Evolutionary conservation across 2,888 invertebrate genomes (phyloP).

Genomic region (Lordiphosa fenestrarum): DNA sequence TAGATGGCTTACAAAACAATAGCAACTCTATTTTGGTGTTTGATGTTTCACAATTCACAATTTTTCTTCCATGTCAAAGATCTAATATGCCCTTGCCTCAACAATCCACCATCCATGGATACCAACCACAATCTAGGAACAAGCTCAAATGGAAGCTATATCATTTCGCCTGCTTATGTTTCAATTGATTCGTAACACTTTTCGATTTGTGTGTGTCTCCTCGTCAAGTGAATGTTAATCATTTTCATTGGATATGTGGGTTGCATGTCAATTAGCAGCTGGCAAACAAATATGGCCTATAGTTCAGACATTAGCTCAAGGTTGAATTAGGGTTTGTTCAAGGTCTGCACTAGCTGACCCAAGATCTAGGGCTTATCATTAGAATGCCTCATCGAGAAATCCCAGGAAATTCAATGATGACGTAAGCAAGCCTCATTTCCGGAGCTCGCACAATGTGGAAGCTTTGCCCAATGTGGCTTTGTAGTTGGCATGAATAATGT

Average conservation of each 20-base stretch:
- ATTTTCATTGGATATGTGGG: constrained; percentile 5
- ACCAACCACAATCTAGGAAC: not conserved
- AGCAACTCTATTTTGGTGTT: too few species aligned
- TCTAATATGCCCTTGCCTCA: too few species aligned
- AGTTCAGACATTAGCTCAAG: not conserved
- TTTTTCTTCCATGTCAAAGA: too few species aligned
- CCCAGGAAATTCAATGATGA: constrained; percentile 19
- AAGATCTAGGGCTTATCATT: constrained; percentile 4
- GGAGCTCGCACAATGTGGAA: constrained; percentile 4
- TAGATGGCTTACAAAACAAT: too few species aligned
- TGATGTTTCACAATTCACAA: too few species aligned
- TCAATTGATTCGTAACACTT: constrained; percentile 22
- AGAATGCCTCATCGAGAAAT: constrained; percentile 15
- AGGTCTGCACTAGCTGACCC: constrained; percentile 1
- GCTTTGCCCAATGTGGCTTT: constrained; percentile 15
- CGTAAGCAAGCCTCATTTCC: constrained; percentile 26
- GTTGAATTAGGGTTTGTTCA: not conserved
- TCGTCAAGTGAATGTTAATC: constrained; percentile 31
- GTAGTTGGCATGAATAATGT: constrained; percentile 50
- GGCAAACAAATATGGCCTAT: not conserved
- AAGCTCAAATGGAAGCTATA: constrained; percentile 1
- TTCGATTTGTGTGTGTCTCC: constrained; percentile 13
- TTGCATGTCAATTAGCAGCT: constrained; percentile 7
- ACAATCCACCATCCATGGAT: too few species aligned
- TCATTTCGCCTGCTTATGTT: constrained; percentile 15